phyloP scores from a whole-genome alignment of 1,140 invertebrate genomes.

The Plutomurus gul region DNA sequence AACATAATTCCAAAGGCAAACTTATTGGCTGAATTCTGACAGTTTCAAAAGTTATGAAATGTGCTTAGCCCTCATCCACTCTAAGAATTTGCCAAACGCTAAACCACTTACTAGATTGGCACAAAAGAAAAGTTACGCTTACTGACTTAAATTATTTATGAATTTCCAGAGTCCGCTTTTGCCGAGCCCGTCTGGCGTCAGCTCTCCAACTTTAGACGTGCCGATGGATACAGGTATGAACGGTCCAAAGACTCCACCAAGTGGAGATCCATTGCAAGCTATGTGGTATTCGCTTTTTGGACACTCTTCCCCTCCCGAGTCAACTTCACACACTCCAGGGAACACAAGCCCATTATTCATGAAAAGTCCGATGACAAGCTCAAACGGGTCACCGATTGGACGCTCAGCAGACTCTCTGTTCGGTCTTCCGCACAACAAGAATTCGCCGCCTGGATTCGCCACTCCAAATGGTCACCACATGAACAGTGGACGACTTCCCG shows the following conservation, averaged over 20 bases:
- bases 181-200: conserved; percentile 51
- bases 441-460: conserved; percentile 45
- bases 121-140: not conserved
- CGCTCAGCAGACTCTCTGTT: conserved; percentile 32
- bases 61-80: no score
- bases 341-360: conserved; percentile 53
- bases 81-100: no score
- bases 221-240: conserved; percentile 53
- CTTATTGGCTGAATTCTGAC: no score
- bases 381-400: conserved; percentile 42
- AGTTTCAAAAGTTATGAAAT: no score
- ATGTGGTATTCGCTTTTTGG: conserved; percentile 54
- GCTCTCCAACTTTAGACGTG: conserved; percentile 48
- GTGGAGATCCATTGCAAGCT: conserved; percentile 52
- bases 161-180: conserved; percentile 48
- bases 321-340: conserved; percentile 43
- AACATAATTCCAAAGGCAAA: no score
- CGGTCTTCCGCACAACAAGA: conserved; percentile 37
- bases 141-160: not conserved
- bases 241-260: conserved; percentile 47
- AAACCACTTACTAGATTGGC: not conserved
- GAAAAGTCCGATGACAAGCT: conserved; percentile 34
- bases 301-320: conserved; percentile 48
- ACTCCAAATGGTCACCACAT: conserved; percentile 45
- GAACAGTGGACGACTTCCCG: not conserved